Base-by-base conservation (phyloP, 2,888 invertebrate genomes). In the Iselma pallidipennis region DNA sequence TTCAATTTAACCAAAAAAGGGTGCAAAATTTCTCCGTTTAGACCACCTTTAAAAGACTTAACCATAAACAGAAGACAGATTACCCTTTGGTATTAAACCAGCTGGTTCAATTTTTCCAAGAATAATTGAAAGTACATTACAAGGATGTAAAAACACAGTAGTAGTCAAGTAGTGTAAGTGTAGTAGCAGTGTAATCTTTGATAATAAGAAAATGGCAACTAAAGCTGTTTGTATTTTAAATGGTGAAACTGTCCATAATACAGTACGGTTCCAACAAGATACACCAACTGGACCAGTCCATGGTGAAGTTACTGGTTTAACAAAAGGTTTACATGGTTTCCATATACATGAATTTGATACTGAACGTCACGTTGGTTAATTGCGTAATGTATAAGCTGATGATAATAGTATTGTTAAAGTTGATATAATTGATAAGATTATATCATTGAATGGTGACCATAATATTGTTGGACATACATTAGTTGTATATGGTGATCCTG, bases 281-380 rank as follows among this genome's bases (percentile, higher is more conserved):
- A 91, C 91, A 84, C 81, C 81, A 0, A 84, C 84, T n/a, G 80
- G 84, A n/a, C 86, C 90, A 1, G 92, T 93, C 1, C 85, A 86
- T 59, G 97, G 97, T 6, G 89, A 93, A 81, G 86, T 98, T 9
- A 83, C 81, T 28, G 96, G 96, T 1, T 84, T 98, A 29, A 79
- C 85, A 16, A 85, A 89, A 80, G 97, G 97, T 63, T 78, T 83
- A 2, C 94, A 96, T 77, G 95, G 95, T 21, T 96, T 98, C 84
- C 98, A 98, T 79, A 88, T 98, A 63, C 98, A 98, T 79, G 94
- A 98, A 83, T 97, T 95, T 78, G 98, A 93, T 78, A 95, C 96
- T 26, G n/a, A 95, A 97, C 79, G 95, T n/a, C n/a, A 96, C 76
- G 94, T 0, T 98, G 98, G 86, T 96, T 48, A 85, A 85, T 66